Base-by-base conservation (phyloP, 2,888 invertebrate species). In the Mesodorylaimus sp. region DNA sequence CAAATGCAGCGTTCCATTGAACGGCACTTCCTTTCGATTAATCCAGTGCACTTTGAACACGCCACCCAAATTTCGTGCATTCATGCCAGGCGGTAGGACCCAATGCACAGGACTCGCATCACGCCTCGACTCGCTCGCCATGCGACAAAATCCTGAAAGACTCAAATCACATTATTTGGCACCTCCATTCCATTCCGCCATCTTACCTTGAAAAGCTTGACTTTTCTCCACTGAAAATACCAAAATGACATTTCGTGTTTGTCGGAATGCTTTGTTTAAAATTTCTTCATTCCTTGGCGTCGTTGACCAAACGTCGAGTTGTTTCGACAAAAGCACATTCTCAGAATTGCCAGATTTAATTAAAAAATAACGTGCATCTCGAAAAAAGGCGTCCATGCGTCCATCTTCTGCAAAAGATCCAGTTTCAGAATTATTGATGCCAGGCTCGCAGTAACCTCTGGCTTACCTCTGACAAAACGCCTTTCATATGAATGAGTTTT, bases 191-290 rank as follows among this genome's bases (percentile, higher is more conserved):
- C n/a, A 42, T 42, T 10, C 42, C 7, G 21, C 10, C 10, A 16
- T 45, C 25, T 48, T 55, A 65, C 73, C 74, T 65, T 74, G 74
- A 63, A 75, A 76, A 56, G 85, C 85, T 39, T 91, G 93, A 72
- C 91, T 93, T 73, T 93, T 93, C 68, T 91, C 91, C 1, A 95
- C 93, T 50, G 93, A 93, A 73, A 89, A 95, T 64, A 95, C 81
- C 48, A 95, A 74, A 55, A 95, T 74, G 5, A 95, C 91, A 73
- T 93, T 95, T 62, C 87, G 77, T 28, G 83, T 54, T 60, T 69
- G 69, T 60, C 80, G 79, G 62, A 80, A 89, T 0, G 93, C 91
- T 71, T 86, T 84, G 71, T 91, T 93, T 47, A 95, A 75, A 70
- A 89, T 87, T 1, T 84, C 80, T 73, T 95, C 93, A 70, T 95